phyloP scores from a whole-genome alignment of 1,140 invertebrate genomes.

The Pseudobourletiella spinata region DNA sequence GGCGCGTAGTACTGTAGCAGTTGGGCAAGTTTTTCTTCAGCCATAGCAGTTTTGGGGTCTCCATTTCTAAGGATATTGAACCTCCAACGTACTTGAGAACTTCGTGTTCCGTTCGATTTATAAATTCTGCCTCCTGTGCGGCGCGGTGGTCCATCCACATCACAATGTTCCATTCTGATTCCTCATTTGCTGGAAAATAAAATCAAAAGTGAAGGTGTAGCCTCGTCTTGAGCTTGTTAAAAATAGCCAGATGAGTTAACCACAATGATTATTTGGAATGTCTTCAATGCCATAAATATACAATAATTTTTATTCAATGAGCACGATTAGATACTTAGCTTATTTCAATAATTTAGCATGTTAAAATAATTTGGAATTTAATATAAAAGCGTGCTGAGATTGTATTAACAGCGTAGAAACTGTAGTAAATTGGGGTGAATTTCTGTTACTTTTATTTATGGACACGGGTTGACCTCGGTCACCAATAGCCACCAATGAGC shows the following conservation, averaged over 20 bases:
- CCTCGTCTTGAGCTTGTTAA: too few relatives aligned
- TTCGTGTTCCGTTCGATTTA: conserved; percentile 66
- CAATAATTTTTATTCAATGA: too few relatives aligned
- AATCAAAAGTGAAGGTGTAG: too few relatives aligned
- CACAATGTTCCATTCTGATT: conserved; percentile 68
- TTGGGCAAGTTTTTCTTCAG: conserved; percentile 66
- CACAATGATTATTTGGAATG: too few relatives aligned
- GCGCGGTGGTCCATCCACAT: conserved; percentile 97
- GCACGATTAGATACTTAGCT: too few relatives aligned
- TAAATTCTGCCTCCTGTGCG: conserved; percentile 63
- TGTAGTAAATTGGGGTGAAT: too few relatives aligned
- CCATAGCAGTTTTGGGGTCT: conserved; percentile 93
- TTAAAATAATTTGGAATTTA: too few relatives aligned
- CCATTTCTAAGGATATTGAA: conserved; percentile 87
- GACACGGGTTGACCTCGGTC: conserved; percentile 58
- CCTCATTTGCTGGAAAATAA: conserved; percentile 37
- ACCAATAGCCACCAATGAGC: conserved; percentile 78
- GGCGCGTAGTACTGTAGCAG: conserved; percentile 50
- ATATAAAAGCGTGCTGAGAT: too few relatives aligned
- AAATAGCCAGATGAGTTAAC: too few relatives aligned
- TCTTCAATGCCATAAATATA: too few relatives aligned
- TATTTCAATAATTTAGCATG: too few relatives aligned
- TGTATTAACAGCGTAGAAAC: too few relatives aligned
- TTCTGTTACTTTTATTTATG: conserved; percentile 53
- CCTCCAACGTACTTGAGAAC: conserved; percentile 81